Evolutionary conservation across 2,113 vertebrate genomes (phyloP).

Genomic region (Prietella phreatophila): DNA sequence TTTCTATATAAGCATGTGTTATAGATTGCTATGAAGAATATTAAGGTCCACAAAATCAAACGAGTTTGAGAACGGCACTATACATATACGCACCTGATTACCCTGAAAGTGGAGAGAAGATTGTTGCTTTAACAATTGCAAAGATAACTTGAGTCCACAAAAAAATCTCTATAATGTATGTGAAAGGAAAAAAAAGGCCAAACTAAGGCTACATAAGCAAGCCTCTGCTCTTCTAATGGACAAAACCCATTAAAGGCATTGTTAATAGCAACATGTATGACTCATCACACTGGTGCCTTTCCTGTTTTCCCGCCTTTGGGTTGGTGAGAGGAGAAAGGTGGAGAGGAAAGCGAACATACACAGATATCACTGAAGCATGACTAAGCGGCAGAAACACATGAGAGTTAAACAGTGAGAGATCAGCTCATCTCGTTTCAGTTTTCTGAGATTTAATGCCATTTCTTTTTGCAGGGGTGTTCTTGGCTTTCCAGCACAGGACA

Average conservation of each 20-base stretch:
- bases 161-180: background rate
- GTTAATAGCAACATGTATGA: conserved; percentile 26
- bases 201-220: background rate
- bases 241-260: background rate
- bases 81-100: background rate
- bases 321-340: background rate
- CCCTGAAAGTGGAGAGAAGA: background rate
- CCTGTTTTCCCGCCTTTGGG: background rate
- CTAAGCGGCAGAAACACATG: conserved; percentile 5
- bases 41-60: too few species aligned
- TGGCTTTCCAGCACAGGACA: conserved; percentile 68
- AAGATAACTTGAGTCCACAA: background rate
- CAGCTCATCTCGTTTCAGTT: conserved; percentile 5
- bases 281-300: conserved; percentile 15
- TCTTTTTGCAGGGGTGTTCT: conserved; percentile 60
- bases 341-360: background rate
- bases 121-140: background rate
- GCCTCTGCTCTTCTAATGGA: background rate
- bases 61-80: too few species aligned
- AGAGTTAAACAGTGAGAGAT: background rate
- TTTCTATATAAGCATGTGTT: too few species aligned
- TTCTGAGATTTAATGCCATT: conserved; percentile 15
- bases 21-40: too few species aligned
- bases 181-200: background rate
- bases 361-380: background rate